Percentiles rank a stretch among this genome's conserved stretches.
Conservation (phyloP, 2,888 invertebrate species). For the Celastrina argiolus region DNA sequence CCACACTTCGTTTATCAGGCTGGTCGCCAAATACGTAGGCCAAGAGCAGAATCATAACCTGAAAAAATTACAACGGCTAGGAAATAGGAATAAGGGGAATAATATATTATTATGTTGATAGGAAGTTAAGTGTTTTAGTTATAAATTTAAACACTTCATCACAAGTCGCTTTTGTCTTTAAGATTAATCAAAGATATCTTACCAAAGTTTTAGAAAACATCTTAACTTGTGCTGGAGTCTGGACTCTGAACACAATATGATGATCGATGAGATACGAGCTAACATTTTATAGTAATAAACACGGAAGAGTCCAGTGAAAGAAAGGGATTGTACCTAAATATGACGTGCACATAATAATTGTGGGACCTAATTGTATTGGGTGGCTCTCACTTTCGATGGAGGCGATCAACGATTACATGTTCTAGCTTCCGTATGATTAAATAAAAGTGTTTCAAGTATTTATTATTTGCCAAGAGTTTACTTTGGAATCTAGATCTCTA, state of each 20-base stretch:
- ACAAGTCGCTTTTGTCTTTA: too few species aligned
- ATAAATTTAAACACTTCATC: too few species aligned
- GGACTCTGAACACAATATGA: constrained; percentile 43
- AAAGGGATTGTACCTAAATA: constrained; percentile 53
- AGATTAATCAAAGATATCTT: constrained; percentile 39
- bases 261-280: constrained; percentile 33
- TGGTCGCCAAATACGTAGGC: constrained; percentile 38
- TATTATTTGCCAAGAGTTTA: background rate
- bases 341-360: constrained; percentile 36
- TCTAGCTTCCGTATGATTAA: constrained; percentile 6
- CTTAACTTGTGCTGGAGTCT: constrained; percentile 32
- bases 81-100: too few species aligned
- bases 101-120: too few species aligned
- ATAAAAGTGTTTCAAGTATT: background rate
- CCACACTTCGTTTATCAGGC: constrained; percentile 55
- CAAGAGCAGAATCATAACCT: constrained; percentile 35
- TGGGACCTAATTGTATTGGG: constrained; percentile 21
- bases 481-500: background rate
- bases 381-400: constrained; percentile 30
- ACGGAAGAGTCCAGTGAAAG: constrained; percentile 55
- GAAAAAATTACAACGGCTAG: constrained; percentile 18
- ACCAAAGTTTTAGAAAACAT: constrained; percentile 58
- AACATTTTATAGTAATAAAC: constrained; percentile 58
- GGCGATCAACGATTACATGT: constrained; percentile 12
- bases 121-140: too few species aligned